phyloP scores from a whole-genome alignment of 2,797 vertebrate species.

The Miichthys miiuy region DNA sequence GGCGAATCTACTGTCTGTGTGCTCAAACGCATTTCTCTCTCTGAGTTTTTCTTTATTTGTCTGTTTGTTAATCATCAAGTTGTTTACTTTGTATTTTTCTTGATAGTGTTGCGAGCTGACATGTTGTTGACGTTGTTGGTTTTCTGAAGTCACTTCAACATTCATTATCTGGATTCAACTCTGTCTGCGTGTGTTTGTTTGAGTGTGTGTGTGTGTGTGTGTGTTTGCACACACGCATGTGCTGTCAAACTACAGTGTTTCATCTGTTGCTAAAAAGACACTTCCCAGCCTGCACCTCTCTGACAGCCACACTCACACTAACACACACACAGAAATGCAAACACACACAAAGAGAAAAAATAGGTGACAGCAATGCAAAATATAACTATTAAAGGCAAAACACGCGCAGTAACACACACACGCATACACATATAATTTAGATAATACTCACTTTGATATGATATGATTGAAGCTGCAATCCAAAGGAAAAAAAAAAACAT shows the following conservation, averaged over 20 bases:
- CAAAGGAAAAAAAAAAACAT: conserved; percentile 24
- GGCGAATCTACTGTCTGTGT: neutral
- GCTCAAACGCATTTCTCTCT: conserved; percentile 27
- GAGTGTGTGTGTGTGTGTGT: conserved; percentile 26
- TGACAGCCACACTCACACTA: conserved; percentile 65
- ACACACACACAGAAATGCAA: conserved; percentile 20
- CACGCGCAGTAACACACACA: conserved; percentile 38
- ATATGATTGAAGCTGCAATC: conserved; percentile 40
- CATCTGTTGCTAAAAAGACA: conserved; percentile 77
- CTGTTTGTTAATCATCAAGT: conserved; percentile 63
- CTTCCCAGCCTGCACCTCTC: conserved; percentile 68
- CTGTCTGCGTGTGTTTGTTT: conserved; percentile 27
- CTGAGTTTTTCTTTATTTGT: conserved; percentile 22
- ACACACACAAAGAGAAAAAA: conserved; percentile 36
- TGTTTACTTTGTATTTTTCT: conserved; percentile 69
- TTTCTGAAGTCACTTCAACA: conserved; percentile 74
- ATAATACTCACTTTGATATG: conserved; percentile 52
- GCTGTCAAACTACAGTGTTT: conserved; percentile 80
- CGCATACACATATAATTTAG: conserved; percentile 43
- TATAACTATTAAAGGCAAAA: conserved; percentile 61
- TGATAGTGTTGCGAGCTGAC: conserved; percentile 64
- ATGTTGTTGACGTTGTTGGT: conserved; percentile 66
- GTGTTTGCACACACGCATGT: conserved; percentile 22
- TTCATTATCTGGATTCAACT: conserved; percentile 76
- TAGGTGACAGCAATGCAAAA: conserved; percentile 59